These are phyloP conservation scores for Cryptotis parvus DNA, from an alignment of 2,113 vertebrate species.

Conservation along the genomic window DNA sequence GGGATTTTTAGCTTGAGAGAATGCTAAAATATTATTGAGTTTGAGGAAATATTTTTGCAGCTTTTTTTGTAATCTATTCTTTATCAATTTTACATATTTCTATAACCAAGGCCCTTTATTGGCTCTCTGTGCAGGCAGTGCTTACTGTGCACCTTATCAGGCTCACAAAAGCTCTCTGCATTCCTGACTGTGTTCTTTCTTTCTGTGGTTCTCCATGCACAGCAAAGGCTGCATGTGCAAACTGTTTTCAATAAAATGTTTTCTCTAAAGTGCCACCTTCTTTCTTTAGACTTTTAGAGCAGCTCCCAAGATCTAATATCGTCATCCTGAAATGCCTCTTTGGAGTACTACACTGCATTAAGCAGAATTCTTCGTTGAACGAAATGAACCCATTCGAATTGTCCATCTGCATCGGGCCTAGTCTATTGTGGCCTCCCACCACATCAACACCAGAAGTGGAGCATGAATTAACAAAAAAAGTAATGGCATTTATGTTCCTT, in stretches of 20 bases:
- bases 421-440: constrained; percentile 93
- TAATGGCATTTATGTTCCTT: constrained; percentile 76
- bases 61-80: constrained; percentile 8
- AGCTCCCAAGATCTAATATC: constrained; percentile 91
- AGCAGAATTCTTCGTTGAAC: constrained; percentile 91
- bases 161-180: background rate
- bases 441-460: constrained; percentile 90
- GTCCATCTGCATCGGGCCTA: constrained; percentile 95
- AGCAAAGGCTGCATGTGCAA: background rate
- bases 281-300: constrained; percentile 90
- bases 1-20: background rate
- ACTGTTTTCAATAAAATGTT: constrained; percentile 34
- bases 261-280: constrained; percentile 59
- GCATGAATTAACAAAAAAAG: constrained; percentile 94
- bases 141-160: background rate
- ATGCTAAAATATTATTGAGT: constrained; percentile 42
- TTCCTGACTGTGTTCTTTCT: background rate
- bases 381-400: constrained; percentile 96
- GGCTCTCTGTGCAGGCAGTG: background rate
- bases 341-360: constrained; percentile 90
- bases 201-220: background rate
- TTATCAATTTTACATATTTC: constrained; percentile 6
- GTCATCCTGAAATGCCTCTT: constrained; percentile 93
- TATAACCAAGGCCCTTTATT: background rate
- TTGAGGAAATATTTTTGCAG: constrained; percentile 37